Base-by-base conservation (phyloP, 2,888 invertebrate species). In the Perithous albicinctus region DNA sequence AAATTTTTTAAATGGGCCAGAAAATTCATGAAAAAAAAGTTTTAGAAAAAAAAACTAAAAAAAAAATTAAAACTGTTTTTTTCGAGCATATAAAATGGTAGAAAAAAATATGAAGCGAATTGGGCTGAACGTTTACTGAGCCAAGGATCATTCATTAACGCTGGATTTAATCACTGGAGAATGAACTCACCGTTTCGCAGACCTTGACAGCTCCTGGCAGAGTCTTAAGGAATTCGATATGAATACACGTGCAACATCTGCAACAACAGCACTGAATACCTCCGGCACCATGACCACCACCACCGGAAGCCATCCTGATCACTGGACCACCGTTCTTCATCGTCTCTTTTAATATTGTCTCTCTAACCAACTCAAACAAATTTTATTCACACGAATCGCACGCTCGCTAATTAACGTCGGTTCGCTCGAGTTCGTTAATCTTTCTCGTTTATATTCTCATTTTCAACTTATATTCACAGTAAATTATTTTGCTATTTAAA, bases 241-340 rank as follows among this genome's bases (percentile, higher is more conserved):
- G 96, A 75, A 97, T 93, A 90, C 97, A 97, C 18, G 96, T 96
- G 89, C 96, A 97, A 89, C 97, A 96, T 80, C 95, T 93, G 89
- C 96, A 96, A 48, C 80, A 90, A 85, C 96, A 96, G 89, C 97
- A 95, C 88, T 95, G 95, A 80, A 96, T 93, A 64, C 96, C 96
- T 48, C 94, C 93, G 1, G 92, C 91, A 1, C 93, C 91, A 70
- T 91, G 87, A 29, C 86, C 87, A 54, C 80, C 87, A 54, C 80
- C 86, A 43, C 80, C 77, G 38, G 88, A 86, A 35, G 89, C 86
- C 88, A 91, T 90, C 63, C 91, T 88, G 73, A 92, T 90, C 12
- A 91, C 82, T 18, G 92, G 91, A 10, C 90, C 89, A 1, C 80
- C 85, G 77, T 87, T 88, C 51, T 86, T 87, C 85, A 88, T 88